Evolutionary conservation across 2,888 invertebrate species (phyloP).

Genomic region (Notocelia uddmanniana): DNA sequence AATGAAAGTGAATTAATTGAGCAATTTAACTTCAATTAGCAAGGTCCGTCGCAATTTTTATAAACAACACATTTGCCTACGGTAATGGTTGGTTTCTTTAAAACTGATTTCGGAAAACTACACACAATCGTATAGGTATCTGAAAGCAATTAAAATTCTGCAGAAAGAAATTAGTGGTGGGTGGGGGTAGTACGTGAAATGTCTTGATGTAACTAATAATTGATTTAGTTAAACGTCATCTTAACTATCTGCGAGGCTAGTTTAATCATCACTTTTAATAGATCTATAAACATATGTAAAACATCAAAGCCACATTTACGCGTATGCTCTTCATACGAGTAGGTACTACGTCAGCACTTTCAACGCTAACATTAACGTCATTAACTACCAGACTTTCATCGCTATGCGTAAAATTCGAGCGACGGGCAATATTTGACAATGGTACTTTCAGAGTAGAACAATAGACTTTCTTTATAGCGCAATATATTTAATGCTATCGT

Average conservation of each 20-base stretch:
- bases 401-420: slow-evolving; percentile 32
- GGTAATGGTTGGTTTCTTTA: not conserved
- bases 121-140: not conserved
- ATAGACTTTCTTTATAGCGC: slow-evolving; percentile 34
- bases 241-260: not conserved
- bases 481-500: slow-evolving; percentile 42
- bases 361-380: slow-evolving; percentile 30
- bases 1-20: not conserved
- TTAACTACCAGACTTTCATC: slow-evolving; percentile 35
- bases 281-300: slow-evolving; percentile 8
- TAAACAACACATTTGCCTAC: not conserved
- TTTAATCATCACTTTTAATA: slow-evolving; percentile 1
- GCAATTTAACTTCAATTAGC: not conserved
- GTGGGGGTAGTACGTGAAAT: too few relatives aligned
- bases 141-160: not conserved
- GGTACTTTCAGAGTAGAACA: slow-evolving; percentile 25
- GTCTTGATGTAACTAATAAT: too few relatives aligned
- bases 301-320: slow-evolving; percentile 19
- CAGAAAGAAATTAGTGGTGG: too few relatives aligned
- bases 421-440: slow-evolving; percentile 41
- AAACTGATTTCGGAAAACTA: not conserved
- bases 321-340: slow-evolving; percentile 14
- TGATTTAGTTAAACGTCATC: too few relatives aligned
- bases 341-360: slow-evolving; percentile 42
- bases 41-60: not conserved